Conservation (phyloP, 2,113 vertebrate genomes). For the Menidia beryllina region DNA sequence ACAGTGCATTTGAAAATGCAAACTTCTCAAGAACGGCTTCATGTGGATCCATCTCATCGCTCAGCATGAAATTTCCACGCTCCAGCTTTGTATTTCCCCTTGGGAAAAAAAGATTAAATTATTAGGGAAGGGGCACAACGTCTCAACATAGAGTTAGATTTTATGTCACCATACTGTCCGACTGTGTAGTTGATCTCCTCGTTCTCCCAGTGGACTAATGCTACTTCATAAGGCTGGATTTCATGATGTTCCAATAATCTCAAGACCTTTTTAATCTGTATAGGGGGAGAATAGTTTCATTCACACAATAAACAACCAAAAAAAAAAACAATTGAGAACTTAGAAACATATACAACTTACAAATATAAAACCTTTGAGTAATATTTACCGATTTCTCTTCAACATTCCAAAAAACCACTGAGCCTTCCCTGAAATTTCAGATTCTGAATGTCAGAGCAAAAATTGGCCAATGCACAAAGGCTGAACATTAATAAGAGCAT, state of each 20-base stretch:
- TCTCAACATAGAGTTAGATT: not conserved
- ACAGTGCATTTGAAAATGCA: conserved; percentile 97
- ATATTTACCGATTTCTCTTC: conserved; percentile 92
- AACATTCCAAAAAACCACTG: conserved; percentile 97
- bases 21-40: conserved; percentile 93
- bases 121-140: not conserved
- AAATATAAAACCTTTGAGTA: conserved; percentile 13
- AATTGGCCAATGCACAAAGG: fast-evolving
- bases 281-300: not conserved
- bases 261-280: conserved; percentile 89
- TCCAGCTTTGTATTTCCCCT: conserved; percentile 93
- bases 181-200: conserved; percentile 94
- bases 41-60: conserved; percentile 83
- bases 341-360: not conserved
- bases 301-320: no score
- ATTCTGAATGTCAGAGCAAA: conserved; percentile 3
- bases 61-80: conserved; percentile 89
- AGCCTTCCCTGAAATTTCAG: conserved; percentile 88
- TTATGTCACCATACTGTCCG: conserved; percentile 85
- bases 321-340: not conserved
- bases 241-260: conserved; percentile 91
- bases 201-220: conserved; percentile 97
- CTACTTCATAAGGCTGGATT: conserved; percentile 94
- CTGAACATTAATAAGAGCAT: no score
- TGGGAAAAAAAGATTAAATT: conserved; percentile 23